Percentiles rank a stretch among this genome's conserved stretches.
Conservation (phyloP, 2,113 vertebrate species). For the Neolamprologus sp. region DNA sequence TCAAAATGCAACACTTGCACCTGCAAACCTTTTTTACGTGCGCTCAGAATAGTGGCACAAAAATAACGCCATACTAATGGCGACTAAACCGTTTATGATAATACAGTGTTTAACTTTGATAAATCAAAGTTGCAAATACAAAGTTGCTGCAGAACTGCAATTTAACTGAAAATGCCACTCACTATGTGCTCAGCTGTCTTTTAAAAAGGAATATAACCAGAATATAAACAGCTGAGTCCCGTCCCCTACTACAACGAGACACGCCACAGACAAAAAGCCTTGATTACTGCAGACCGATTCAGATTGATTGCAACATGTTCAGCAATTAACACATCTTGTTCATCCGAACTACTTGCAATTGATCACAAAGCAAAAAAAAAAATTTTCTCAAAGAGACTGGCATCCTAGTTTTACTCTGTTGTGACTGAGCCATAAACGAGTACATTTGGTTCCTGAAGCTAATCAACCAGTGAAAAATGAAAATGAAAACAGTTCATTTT, state of each 20-base stretch:
- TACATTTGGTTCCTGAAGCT: neutral
- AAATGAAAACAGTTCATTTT: neutral
- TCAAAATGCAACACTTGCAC: too few species aligned
- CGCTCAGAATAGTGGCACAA: accelerated
- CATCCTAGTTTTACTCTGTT: neutral
- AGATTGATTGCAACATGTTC: neutral
- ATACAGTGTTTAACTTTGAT: accelerated
- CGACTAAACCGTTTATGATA: accelerated
- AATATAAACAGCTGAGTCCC: neutral
- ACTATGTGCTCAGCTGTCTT: neutral
- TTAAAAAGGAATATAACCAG: neutral
- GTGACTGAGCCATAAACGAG: neutral
- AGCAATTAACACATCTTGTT: neutral
- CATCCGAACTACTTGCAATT: neutral
- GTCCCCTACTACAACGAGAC: neutral
- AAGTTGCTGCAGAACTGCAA: neutral
- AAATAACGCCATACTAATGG: neutral
- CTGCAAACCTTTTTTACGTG: too few species aligned
- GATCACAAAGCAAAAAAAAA: neutral
- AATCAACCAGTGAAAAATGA: neutral
- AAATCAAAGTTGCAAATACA: neutral
- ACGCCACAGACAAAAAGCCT: neutral
- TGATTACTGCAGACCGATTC: accelerated
- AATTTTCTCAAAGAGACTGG: accelerated
- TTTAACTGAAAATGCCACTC: accelerated